These are phyloP conservation scores for Mellivora capensis DNA, from an alignment of 2,113 vertebrate species.

Conservation along the genomic window DNA sequence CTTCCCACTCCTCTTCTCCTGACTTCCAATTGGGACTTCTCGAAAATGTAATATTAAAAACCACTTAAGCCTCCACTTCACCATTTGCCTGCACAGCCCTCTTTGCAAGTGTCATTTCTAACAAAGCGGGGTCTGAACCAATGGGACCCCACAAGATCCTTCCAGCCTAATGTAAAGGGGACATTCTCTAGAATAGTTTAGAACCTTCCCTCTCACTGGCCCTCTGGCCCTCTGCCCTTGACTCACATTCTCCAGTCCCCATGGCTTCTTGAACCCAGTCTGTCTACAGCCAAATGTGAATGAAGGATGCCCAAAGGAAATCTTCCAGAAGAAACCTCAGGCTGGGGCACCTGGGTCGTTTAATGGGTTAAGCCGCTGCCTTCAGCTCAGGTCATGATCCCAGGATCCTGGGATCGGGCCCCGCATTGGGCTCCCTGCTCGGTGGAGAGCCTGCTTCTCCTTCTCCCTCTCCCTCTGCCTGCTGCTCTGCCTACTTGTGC, in stretches of 20 bases:
- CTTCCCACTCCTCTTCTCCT: neutral
- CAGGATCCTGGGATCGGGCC: too few species aligned
- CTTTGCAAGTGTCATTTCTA: neutral
- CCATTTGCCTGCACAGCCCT: neutral
- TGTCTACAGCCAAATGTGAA: neutral
- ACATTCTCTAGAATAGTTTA: neutral
- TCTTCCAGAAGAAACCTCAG: neutral
- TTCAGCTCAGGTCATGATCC: too few species aligned
- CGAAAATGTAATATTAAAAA: neutral
- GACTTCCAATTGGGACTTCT: neutral
- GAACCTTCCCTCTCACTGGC: neutral
- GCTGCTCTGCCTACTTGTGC: too few species aligned
- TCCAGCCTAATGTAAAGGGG: neutral
- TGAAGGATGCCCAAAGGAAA: neutral
- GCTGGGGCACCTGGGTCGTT: too few species aligned
- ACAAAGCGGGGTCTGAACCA: neutral
- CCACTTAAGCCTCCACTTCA: neutral
- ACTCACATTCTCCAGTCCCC: neutral
- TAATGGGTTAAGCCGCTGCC: too few species aligned
- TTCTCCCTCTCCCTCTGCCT: neutral
- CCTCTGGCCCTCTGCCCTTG: neutral
- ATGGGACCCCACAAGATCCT: neutral
- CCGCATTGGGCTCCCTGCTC: too few species aligned
- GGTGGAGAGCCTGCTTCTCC: too few species aligned
- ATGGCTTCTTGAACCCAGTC: neutral